A percentile compares a stretch with the other conserved stretches of the same genome.
phyloP scores from a whole-genome alignment of 23 tunicate species.

The Clavelina lepadiformis region DNA sequence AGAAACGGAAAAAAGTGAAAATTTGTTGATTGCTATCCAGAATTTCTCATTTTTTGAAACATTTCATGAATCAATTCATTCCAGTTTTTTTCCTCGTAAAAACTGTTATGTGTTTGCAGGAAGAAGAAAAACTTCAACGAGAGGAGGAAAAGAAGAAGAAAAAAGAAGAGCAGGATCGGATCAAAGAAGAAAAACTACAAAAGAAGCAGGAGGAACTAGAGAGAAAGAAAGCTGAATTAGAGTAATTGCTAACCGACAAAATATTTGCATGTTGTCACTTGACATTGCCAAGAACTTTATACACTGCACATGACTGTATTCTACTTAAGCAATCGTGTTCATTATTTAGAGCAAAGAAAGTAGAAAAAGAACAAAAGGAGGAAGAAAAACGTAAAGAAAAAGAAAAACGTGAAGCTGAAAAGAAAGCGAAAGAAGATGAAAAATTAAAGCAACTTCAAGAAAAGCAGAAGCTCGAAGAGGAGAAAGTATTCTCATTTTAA shows the following conservation, averaged over 20 bases:
- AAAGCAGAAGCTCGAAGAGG: slow-evolving; percentile 58
- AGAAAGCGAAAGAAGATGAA: slow-evolving; percentile 51
- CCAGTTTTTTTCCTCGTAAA: neutral
- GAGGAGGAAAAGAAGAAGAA: slow-evolving; percentile 75
- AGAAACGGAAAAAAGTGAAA: slow-evolving; percentile 60
- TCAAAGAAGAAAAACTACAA: slow-evolving; percentile 53
- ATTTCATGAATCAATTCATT: neutral
- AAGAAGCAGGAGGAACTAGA: slow-evolving; percentile 63
- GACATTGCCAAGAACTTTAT: neutral
- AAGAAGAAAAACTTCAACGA: slow-evolving; percentile 62
- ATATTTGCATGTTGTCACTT: neutral
- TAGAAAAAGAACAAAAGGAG: slow-evolving; percentile 69
- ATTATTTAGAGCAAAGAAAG: slow-evolving; percentile 56
- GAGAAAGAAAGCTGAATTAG: slow-evolving; percentile 35
- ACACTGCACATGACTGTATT: too few relatives aligned
- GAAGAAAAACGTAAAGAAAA: slow-evolving; percentile 45
- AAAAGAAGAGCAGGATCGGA: slow-evolving; percentile 58
- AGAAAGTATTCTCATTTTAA: slow-evolving; percentile 24
- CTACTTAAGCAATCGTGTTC: neutral
- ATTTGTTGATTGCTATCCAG: too few relatives aligned
- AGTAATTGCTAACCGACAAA: slow-evolving; percentile 4
- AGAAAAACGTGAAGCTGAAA: slow-evolving; percentile 44
- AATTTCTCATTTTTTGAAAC: neutral
- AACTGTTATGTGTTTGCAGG: slow-evolving; percentile 31
- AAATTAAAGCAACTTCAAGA: slow-evolving; percentile 51